Percentiles rank a stretch among this genome's conserved stretches.
phyloP scores from a whole-genome alignment of 2,797 vertebrate species.

The Champsocephalus esox region DNA sequence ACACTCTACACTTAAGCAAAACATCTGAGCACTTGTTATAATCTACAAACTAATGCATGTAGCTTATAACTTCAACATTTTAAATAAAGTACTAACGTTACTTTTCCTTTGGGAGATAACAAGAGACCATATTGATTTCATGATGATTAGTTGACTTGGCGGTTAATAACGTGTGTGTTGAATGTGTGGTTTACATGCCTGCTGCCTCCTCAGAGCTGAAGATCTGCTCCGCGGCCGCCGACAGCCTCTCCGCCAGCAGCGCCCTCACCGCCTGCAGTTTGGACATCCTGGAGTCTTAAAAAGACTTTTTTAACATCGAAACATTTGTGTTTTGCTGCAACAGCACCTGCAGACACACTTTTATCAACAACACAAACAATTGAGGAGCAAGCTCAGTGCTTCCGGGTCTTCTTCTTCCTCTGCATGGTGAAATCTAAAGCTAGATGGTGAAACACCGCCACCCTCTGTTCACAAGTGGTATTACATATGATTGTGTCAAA shows the following conservation, averaged over 20 bases:
- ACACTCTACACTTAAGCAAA: too few species aligned
- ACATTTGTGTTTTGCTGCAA: background rate
- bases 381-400: background rate
- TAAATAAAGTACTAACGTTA: too few species aligned
- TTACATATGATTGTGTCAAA: background rate
- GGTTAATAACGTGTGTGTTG: too few species aligned
- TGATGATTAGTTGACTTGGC: too few species aligned
- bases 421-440: rapidly evolving
- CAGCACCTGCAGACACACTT: background rate
- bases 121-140: too few species aligned
- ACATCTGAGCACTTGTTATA: too few species aligned
- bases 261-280: background rate
- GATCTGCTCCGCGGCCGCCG: conserved; percentile 35
- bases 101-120: too few species aligned
- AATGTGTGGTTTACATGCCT: conserved; percentile 26
- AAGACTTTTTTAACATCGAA: background rate
- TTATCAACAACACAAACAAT: background rate
- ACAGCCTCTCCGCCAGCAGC: conserved; percentile 31
- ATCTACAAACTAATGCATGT: too few species aligned
- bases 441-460: background rate
- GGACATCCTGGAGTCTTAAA: background rate
- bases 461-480: background rate
- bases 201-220: background rate
- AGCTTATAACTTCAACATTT: too few species aligned
- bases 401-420: conserved; percentile 18